phyloP scores from a whole-genome alignment of 2,113 vertebrate genomes.

The Parus major region DNA sequence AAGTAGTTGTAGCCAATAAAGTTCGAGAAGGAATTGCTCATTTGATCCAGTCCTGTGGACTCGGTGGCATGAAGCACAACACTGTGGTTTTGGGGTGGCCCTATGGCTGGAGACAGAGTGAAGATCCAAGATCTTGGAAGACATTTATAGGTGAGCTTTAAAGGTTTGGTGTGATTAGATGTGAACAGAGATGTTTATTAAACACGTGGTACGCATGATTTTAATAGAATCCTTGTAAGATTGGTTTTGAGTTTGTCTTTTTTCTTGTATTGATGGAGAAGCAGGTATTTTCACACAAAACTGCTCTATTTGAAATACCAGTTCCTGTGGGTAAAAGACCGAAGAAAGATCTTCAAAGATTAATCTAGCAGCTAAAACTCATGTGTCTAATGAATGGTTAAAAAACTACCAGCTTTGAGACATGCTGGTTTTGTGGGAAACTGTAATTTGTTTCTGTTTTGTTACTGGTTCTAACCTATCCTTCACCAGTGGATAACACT shows the following conservation, averaged over 20 bases:
- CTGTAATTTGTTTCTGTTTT: neutral
- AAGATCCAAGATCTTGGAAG: constrained; percentile 97
- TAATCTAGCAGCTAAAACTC: neutral
- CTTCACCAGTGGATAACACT: neutral
- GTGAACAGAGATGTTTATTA: neutral
- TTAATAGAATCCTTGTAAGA: neutral
- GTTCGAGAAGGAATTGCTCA: constrained; percentile 92
- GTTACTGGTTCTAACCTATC: neutral
- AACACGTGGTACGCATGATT: neutral
- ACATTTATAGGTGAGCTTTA: constrained; percentile 90
- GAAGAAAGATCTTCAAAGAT: neutral
- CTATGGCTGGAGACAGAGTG: constrained; percentile 96
- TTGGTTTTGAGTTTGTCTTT: neutral
- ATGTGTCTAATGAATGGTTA: neutral
- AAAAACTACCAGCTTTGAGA: neutral
- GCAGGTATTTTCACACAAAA: neutral
- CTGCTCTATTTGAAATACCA: neutral
- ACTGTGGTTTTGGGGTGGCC: constrained; percentile 98
- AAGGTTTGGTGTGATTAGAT: neutral
- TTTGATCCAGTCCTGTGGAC: constrained; percentile 95
- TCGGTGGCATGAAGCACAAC: constrained; percentile 98
- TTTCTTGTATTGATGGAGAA: neutral
- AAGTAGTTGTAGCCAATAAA: constrained; percentile 92
- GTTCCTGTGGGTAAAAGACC: neutral
- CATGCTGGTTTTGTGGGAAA: neutral